Percentiles rank a stretch among this genome's conserved stretches.
Conservation (phyloP, 2,113 vertebrate genomes). For the Upupa epops region DNA sequence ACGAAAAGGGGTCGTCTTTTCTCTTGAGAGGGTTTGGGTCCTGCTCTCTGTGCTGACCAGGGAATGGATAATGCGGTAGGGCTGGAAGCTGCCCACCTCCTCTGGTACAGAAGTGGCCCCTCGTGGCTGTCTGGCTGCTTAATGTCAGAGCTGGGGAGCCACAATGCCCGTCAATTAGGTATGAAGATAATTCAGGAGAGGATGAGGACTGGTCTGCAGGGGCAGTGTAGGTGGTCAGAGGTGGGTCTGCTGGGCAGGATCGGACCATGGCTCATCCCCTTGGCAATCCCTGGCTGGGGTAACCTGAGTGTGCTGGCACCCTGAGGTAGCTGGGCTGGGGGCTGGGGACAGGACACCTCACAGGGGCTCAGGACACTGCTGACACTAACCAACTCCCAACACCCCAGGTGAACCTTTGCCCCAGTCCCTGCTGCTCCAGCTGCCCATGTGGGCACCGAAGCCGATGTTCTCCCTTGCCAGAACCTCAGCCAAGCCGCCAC, state of each 20-base stretch:
- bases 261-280: not conserved
- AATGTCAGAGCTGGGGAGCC: not conserved
- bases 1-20: not conserved
- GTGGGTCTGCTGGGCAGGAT: not conserved
- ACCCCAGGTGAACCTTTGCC: accelerated
- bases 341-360: not conserved
- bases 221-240: not conserved
- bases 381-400: not conserved
- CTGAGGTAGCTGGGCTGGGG: not conserved
- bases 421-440: accelerated
- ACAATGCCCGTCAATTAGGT: not conserved
- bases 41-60: not conserved
- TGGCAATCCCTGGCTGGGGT: not conserved
- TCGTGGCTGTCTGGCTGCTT: not conserved
- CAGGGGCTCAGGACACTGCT: accelerated
- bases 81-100: not conserved
- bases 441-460: not conserved
- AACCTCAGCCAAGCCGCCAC: not conserved
- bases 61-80: accelerated
- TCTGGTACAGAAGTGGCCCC: not conserved
- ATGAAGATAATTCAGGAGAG: not conserved
- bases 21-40: accelerated
- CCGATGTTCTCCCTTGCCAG: not conserved
- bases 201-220: not conserved
- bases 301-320: not conserved